Conservation (phyloP, 2,888 invertebrate species). For the Leptopilina syphax region DNA sequence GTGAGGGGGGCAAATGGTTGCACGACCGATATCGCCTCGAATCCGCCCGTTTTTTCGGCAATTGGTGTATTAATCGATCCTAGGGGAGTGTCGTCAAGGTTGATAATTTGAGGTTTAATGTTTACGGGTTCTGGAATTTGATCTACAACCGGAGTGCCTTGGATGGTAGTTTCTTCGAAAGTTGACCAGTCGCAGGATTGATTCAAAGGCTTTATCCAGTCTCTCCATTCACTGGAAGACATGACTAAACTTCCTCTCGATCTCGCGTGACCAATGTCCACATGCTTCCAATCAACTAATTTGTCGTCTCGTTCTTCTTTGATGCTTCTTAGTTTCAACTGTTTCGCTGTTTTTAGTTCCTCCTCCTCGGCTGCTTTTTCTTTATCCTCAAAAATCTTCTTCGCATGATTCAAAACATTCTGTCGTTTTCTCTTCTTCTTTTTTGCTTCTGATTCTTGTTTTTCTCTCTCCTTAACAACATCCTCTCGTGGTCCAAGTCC, state of each 20-base stretch:
- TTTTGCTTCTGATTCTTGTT: slow-evolving; percentile 79
- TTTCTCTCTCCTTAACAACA: slow-evolving; percentile 81
- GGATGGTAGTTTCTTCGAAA: slow-evolving; percentile 59
- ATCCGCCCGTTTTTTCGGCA: slow-evolving; percentile 78
- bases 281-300: slow-evolving; percentile 77
- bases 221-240: slow-evolving; percentile 80
- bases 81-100: slow-evolving; percentile 75
- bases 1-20: slow-evolving; percentile 81
- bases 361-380: slow-evolving; percentile 84
- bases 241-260: slow-evolving; percentile 76
- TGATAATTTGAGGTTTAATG: slow-evolving; percentile 78
- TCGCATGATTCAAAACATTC: slow-evolving; percentile 82
- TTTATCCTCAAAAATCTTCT: slow-evolving; percentile 88
- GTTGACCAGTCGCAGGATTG: slow-evolving; percentile 79
- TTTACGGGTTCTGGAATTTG: slow-evolving; percentile 78
- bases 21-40: slow-evolving; percentile 82
- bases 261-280: slow-evolving; percentile 79
- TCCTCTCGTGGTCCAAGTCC: slow-evolving; percentile 85
- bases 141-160: slow-evolving; percentile 65
- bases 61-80: slow-evolving; percentile 75
- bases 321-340: slow-evolving; percentile 68
- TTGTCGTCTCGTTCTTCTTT: slow-evolving; percentile 71
- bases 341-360: slow-evolving; percentile 76
- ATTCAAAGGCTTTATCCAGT: slow-evolving; percentile 82
- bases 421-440: slow-evolving; percentile 81